Percentiles rank a stretch among this genome's conserved stretches.
phyloP scores from a whole-genome alignment of 2,888 invertebrate species.

The Ormia ochracea region DNA sequence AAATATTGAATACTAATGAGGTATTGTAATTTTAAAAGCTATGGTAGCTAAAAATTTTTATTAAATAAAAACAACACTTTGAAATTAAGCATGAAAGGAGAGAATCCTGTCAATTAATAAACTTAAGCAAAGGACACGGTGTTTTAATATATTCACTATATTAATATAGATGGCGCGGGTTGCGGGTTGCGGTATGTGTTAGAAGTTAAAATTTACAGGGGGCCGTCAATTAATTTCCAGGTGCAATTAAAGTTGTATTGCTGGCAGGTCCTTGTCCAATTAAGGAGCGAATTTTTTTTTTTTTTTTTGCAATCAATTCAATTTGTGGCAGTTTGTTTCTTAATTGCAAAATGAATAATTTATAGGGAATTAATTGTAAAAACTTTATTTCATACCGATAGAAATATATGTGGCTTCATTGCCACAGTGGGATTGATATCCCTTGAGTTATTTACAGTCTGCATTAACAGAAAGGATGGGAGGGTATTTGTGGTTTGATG shows the following conservation, averaged over 20 bases:
- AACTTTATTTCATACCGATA: too few species aligned
- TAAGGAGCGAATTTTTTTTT: conserved; percentile 41
- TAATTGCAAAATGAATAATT: too few species aligned
- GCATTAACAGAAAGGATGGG: too few species aligned
- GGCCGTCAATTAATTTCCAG: not conserved
- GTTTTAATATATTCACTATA: not conserved
- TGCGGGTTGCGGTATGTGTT: not conserved
- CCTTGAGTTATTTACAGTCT: too few species aligned
- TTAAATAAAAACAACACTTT: conserved; percentile 1
- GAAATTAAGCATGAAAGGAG: not conserved
- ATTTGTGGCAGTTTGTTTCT: too few species aligned
- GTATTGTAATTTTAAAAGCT: conserved; percentile 12
- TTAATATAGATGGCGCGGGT: not conserved
- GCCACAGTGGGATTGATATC: too few species aligned
- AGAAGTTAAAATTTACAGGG: conserved; percentile 36
- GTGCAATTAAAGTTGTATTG: not conserved
- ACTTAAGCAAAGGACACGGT: conserved; percentile 15
- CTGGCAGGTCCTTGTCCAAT: conserved; percentile 15
- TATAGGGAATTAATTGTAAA: too few species aligned
- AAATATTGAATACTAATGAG: conserved; percentile 62
- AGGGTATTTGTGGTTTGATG: too few species aligned
- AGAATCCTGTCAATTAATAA: conserved; percentile 43
- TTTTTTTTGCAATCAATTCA: too few species aligned
- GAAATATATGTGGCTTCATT: too few species aligned
- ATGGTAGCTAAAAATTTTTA: conserved; percentile 16